Percentiles rank a stretch among this genome's conserved stretches.
These are phyloP conservation scores for Megalopta genalis DNA, from an alignment of 1,140 invertebrate species.

Conservation along the genomic window DNA sequence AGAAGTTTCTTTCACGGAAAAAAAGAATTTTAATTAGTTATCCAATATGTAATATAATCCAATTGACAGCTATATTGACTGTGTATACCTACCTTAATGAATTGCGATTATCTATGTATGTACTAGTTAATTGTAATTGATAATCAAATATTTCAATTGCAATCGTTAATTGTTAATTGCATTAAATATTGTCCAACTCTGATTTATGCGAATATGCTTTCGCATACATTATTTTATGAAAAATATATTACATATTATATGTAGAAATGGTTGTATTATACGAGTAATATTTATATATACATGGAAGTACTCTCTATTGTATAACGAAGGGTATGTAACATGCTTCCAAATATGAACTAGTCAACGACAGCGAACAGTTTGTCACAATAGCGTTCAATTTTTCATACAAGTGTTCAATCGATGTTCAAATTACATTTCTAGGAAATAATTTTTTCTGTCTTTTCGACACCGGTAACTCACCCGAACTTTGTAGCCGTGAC, in stretches of 20 bases:
- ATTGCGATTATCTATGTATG: too few species aligned
- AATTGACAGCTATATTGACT: too few species aligned
- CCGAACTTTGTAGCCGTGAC: too few species aligned
- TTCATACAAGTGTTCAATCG: not conserved
- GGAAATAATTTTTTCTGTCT: not conserved
- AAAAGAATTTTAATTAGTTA: too few species aligned
- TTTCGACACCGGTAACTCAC: too few species aligned
- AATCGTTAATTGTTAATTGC: too few species aligned
- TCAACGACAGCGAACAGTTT: constrained; percentile 24
- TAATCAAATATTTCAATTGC: too few species aligned
- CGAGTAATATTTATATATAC: not conserved
- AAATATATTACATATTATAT: not conserved
- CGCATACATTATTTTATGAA: constrained; percentile 3
- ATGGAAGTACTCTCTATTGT: not conserved
- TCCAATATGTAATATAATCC: too few species aligned
- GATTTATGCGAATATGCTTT: not conserved
- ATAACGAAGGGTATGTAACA: constrained; percentile 16
- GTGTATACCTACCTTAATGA: too few species aligned
- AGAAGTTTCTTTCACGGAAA: too few species aligned
- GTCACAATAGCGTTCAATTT: not conserved
- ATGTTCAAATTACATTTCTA: not conserved
- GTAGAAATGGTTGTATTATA: not conserved
- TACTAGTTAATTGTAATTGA: too few species aligned
- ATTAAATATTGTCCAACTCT: too few species aligned
- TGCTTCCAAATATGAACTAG: constrained; percentile 38